Conservation (phyloP, 2,888 invertebrate species). For the Ormyrus labotus region DNA sequence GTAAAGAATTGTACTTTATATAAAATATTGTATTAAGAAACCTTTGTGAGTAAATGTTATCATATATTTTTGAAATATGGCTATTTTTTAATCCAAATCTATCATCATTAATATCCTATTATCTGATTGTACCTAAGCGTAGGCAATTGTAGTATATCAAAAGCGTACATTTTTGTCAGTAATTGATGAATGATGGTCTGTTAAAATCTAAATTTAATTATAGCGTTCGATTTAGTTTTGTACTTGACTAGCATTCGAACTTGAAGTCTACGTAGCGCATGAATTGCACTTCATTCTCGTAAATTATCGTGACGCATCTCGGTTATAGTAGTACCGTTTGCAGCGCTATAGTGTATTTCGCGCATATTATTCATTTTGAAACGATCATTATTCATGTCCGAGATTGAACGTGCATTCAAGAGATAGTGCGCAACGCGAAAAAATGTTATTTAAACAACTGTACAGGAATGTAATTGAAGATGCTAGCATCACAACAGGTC, state of each 20-base stretch:
- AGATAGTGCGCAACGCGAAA: constrained; percentile 27
- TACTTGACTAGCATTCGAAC: neutral
- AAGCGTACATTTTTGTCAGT: neutral
- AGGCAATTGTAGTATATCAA: neutral
- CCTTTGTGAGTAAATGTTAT: constrained; percentile 69
- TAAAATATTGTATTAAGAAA: constrained; percentile 61
- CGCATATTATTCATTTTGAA: constrained; percentile 44
- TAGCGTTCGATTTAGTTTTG: constrained; percentile 15
- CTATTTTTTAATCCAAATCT: constrained; percentile 6
- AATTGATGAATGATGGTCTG: constrained; percentile 12
- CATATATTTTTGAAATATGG: constrained; percentile 61
- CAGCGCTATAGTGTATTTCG: constrained; percentile 1
- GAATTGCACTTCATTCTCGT: constrained; percentile 30
- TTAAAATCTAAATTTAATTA: constrained; percentile 32
- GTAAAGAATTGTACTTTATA: constrained; percentile 57
- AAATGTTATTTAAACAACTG: constrained; percentile 35
- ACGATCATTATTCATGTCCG: constrained; percentile 50
- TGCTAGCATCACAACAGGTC: neutral
- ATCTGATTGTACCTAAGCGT: neutral
- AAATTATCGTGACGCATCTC: constrained; percentile 40
- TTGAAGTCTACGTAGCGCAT: constrained; percentile 6
- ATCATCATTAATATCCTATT: too few species aligned
- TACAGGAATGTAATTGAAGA: constrained; percentile 35
- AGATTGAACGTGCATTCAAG: constrained; percentile 28
- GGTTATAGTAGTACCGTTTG: constrained; percentile 19